A percentile compares a stretch with the other conserved stretches of the same genome.
These are phyloP conservation scores for Hecatera dysodea DNA, from an alignment of 2,888 invertebrate genomes.

Conservation along the genomic window DNA sequence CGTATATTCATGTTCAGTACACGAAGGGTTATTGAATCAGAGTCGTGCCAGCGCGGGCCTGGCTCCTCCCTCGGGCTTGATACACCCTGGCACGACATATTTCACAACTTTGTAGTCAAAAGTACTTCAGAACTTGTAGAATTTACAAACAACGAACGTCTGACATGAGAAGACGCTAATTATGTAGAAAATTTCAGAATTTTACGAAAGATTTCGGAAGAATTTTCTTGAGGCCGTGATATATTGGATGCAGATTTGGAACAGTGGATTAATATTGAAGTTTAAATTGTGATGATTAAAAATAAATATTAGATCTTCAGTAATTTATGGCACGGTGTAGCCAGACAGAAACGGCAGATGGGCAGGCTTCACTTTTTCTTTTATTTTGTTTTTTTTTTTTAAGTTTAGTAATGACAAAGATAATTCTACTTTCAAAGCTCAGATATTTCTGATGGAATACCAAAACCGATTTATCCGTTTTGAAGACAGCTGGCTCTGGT, in stretches of 20 bases:
- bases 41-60: conserved; percentile 59
- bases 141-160: conserved; percentile 58
- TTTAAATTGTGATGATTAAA: neutral
- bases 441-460: too few species aligned
- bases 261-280: neutral
- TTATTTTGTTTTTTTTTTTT: too few species aligned
- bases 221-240: conserved; percentile 17
- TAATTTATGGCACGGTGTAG: neutral
- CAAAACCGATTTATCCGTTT: neutral
- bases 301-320: neutral
- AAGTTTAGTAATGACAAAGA: neutral
- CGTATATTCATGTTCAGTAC: conserved; percentile 45
- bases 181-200: conserved; percentile 48
- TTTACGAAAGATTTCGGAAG: conserved; percentile 40
- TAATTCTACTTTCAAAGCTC: neutral
- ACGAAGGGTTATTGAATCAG: conserved; percentile 61
- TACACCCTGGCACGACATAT: conserved; percentile 65
- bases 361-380: too few species aligned
- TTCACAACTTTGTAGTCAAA: conserved; percentile 58
- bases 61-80: conserved; percentile 58
- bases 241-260: conserved; percentile 1
- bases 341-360: neutral
- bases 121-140: conserved; percentile 60
- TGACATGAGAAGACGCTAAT: conserved; percentile 46
- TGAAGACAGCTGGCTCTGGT: neutral